phyloP scores from a whole-genome alignment of 2,888 invertebrate genomes.

The Belgica antarctica region DNA sequence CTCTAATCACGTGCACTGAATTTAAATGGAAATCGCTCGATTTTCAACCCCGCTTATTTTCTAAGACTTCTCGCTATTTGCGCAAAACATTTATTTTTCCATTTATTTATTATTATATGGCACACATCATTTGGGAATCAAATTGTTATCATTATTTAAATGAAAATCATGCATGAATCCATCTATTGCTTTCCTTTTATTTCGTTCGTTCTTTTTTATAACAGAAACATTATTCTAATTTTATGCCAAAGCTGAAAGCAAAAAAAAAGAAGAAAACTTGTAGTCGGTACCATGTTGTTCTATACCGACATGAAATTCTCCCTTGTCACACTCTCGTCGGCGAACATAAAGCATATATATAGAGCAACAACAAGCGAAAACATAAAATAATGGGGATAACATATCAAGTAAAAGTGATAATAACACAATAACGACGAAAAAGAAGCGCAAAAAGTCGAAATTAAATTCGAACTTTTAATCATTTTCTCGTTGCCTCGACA shows the following conservation, averaged over 20 bases:
- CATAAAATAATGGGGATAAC: conserved; percentile 9
- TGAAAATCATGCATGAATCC: conserved; percentile 27
- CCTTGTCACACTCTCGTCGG: not conserved
- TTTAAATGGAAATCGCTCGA: conserved; percentile 15
- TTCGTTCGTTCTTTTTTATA: conserved; percentile 4
- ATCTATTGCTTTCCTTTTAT: conserved; percentile 4
- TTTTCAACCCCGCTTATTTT: not conserved
- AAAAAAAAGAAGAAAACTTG: conserved; percentile 4
- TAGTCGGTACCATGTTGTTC: conserved; percentile 39
- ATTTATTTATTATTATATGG: conserved; percentile 22
- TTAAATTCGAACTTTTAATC: conserved; percentile 23
- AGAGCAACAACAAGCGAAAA: conserved; percentile 3
- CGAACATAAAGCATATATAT: not conserved
- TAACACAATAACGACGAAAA: conserved; percentile 12
- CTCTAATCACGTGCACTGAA: conserved; percentile 29
- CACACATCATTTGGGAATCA: conserved; percentile 29
- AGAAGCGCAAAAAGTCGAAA: not conserved
- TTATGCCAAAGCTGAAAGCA: conserved; percentile 32
- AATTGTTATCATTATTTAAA: conserved; percentile 31
- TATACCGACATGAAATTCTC: conserved; percentile 31
- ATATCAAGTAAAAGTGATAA: conserved; percentile 31
- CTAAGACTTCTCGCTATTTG: not conserved
- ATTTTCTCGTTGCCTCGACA: not conserved
- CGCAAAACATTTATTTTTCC: conserved; percentile 10
- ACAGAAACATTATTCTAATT: conserved; percentile 36